A percentile compares a stretch with the other conserved stretches of the same genome.
Conservation (phyloP, 1,140 invertebrate species). For the Drosophila gunungcola region DNA sequence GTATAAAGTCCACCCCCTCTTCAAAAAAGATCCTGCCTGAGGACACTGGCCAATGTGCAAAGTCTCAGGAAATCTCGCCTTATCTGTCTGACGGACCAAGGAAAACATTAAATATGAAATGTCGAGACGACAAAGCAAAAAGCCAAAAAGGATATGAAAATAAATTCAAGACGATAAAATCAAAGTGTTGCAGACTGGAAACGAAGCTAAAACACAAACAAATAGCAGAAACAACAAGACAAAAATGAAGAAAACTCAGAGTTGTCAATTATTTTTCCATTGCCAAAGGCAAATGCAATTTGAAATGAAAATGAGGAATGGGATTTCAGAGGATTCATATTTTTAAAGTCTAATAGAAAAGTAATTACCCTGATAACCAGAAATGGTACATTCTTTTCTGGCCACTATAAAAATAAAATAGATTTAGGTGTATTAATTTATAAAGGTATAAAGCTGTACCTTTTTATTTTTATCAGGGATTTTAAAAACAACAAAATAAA, state of each 20-base stretch:
- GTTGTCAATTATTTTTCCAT: constrained; percentile 13
- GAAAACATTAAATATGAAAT: constrained; percentile 25
- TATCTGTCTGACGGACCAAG: constrained; percentile 6
- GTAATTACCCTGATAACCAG: too few relatives aligned
- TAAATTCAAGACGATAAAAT: constrained; percentile 30
- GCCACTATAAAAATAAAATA: too few relatives aligned
- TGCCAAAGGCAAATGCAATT: constrained; percentile 12
- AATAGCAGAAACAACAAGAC: background rate
- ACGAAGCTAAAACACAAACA: background rate
- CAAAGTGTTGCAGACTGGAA: constrained; percentile 23
- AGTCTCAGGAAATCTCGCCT: constrained; percentile 13
- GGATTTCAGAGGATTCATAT: background rate
- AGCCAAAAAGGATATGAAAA: constrained; percentile 21
- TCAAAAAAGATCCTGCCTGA: background rate
- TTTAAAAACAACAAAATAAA: too few relatives aligned
- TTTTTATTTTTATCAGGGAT: too few relatives aligned
- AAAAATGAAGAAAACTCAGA: constrained; percentile 12
- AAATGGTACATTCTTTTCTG: too few relatives aligned
- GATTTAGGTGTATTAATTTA: too few relatives aligned
- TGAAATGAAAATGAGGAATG: background rate
- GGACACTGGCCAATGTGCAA: background rate
- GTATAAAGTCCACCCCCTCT: background rate
- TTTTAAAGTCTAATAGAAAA: too few relatives aligned
- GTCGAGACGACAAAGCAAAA: constrained; percentile 35
- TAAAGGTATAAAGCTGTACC: too few relatives aligned